These are phyloP conservation scores for Chrysocyon brachyurus DNA, from an alignment of 2,797 vertebrate species.

Conservation along the genomic window DNA sequence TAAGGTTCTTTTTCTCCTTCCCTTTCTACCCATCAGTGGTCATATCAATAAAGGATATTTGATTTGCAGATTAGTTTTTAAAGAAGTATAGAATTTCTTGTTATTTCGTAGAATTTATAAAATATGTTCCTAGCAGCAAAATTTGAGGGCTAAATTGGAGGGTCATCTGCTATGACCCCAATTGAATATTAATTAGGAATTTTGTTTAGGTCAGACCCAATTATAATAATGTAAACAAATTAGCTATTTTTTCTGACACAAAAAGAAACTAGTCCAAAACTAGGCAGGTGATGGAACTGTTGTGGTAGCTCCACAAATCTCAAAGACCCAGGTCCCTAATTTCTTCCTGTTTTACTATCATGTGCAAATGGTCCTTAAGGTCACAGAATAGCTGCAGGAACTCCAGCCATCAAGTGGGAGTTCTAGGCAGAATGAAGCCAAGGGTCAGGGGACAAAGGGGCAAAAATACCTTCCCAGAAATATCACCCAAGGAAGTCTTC, in stretches of 20 bases:
- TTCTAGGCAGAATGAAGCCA: constrained; percentile 13
- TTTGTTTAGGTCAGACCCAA: neutral
- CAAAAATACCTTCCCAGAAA: neutral
- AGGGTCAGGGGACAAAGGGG: neutral
- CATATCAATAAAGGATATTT: neutral
- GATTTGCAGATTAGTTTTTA: neutral
- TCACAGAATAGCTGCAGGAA: neutral
- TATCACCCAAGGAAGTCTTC: neutral
- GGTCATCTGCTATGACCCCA: neutral
- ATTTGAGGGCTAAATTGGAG: neutral
- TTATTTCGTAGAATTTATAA: constrained; percentile 22
- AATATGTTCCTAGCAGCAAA: neutral
- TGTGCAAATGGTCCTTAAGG: neutral
- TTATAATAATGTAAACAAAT: neutral
- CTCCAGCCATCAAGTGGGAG: neutral
- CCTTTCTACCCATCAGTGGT: neutral
- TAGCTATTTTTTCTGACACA: neutral
- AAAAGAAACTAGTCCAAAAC: neutral
- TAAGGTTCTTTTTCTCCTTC: neutral
- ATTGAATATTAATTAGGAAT: neutral
- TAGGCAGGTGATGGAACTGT: neutral
- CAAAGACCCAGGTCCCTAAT: neutral
- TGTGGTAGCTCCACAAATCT: neutral
- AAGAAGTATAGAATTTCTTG: neutral
- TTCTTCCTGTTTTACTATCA: neutral